These are phyloP conservation scores for Linyphia triangularis DNA, from an alignment of 2,888 invertebrate species.

Conservation along the genomic window DNA sequence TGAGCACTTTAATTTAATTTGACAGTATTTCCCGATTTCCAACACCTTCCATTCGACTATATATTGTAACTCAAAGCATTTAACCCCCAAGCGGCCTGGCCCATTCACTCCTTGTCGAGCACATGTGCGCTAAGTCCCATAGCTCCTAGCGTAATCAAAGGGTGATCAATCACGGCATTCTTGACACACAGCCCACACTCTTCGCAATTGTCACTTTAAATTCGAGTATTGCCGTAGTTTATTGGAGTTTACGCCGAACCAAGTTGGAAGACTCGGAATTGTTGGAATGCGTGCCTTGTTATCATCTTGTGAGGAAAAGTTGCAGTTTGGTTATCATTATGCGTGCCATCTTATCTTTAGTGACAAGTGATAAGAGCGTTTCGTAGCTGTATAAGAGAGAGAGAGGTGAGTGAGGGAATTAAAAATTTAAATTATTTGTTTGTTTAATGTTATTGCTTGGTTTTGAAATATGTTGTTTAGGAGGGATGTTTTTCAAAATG, in stretches of 20 bases:
- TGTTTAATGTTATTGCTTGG: too few relatives aligned
- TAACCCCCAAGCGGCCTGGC: background rate
- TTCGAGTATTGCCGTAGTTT: slow-evolving; percentile 18
- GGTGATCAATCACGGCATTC: slow-evolving; percentile 51
- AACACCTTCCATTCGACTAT: slow-evolving; percentile 21
- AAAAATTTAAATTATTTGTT: background rate
- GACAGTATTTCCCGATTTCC: background rate
- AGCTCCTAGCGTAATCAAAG: slow-evolving; percentile 51
- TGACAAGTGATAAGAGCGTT: background rate
- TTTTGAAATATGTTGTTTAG: too few relatives aligned
- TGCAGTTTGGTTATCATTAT: background rate
- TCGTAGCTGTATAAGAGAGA: background rate
- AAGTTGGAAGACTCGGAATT: background rate
- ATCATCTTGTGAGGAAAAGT: background rate
- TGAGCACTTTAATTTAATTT: slow-evolving; percentile 16
- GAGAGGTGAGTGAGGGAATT: background rate
- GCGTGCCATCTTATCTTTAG: slow-evolving; percentile 6
- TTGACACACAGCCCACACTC: slow-evolving; percentile 35
- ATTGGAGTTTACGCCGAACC: background rate
- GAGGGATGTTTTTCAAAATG: too few relatives aligned
- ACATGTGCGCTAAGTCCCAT: slow-evolving; percentile 41
- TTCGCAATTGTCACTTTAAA: slow-evolving; percentile 45
- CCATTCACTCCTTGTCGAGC: slow-evolving; percentile 38
- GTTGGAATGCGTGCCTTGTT: background rate
- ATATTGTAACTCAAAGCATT: background rate